Conservation (phyloP, 2,888 invertebrate species). For the Taphrorychus bicolor region DNA sequence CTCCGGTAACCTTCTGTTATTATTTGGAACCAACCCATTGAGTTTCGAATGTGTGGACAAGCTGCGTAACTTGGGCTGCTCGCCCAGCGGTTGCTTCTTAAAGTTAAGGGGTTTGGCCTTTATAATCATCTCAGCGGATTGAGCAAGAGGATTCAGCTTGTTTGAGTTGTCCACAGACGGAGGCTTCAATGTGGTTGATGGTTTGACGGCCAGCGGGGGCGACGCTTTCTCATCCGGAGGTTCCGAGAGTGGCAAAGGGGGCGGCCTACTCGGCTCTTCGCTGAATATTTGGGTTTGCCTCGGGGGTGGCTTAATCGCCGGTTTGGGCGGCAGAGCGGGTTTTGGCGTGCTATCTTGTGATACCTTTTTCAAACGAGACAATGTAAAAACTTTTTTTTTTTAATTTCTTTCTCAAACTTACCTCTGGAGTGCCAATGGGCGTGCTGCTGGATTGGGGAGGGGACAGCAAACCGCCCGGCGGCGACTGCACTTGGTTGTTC, state of each 20-base stretch:
- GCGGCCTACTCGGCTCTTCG: constrained; percentile 55
- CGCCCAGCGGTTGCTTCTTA: constrained; percentile 81
- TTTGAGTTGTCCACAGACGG: neutral
- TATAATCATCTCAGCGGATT: constrained; percentile 60
- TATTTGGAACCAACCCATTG: constrained; percentile 71
- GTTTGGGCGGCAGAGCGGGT: constrained; percentile 86
- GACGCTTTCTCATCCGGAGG: constrained; percentile 53
- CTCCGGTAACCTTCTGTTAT: constrained; percentile 71
- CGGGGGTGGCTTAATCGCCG: constrained; percentile 70
- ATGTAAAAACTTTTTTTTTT: too few species aligned
- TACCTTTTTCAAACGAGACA: constrained; percentile 16
- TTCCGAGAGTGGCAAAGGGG: constrained; percentile 60
- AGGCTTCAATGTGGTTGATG: constrained; percentile 33
- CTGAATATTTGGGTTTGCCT: constrained; percentile 57
- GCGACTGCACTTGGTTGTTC: constrained; percentile 47
- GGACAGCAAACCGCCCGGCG: constrained; percentile 57
- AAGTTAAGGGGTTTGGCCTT: constrained; percentile 86
- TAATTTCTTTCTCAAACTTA: too few species aligned
- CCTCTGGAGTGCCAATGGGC: constrained; percentile 64
- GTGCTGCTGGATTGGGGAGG: constrained; percentile 70
- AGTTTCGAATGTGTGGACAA: constrained; percentile 60
- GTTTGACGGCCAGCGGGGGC: constrained; percentile 30
- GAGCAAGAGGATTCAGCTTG: constrained; percentile 12
- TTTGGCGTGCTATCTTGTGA: constrained; percentile 60
- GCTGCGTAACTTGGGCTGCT: constrained; percentile 79